Base-by-base conservation (phyloP, 2,888 invertebrate species). In the Nephrotoma flavescens region DNA sequence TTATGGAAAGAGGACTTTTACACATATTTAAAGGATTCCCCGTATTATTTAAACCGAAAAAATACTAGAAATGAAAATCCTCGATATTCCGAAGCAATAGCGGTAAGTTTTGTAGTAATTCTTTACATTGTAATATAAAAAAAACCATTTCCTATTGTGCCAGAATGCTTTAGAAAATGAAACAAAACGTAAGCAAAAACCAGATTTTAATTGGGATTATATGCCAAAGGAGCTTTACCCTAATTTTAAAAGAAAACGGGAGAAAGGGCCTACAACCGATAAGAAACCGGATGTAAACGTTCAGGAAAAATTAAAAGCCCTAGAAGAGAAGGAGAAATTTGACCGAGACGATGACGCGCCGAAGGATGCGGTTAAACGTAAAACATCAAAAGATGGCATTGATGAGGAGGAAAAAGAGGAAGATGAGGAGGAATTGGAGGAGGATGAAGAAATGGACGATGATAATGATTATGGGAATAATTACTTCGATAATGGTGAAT, bases 401-500 rank as follows among this genome's bases (percentile, higher is more conserved):
- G 41, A 85, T 9, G 91, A 91, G 2, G 89, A 90, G 9, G 90
- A 91, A 4, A 89, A 89, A 41, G 89, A 89, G 42, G 90, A 86
- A 15, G 57, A 85, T 83, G 42, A 85, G 11, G 57, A 87, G 88
- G 88, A 89, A 89, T 42, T 89, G 89, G 83, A 90, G 89, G 90
- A 89, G 7, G 96, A 97, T 89, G 95, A 96, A 90, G 97, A 97
- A 91, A 95, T 96, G 93, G 97, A 97, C 90, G 96, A 96, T 89
- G 97, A 97, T 31, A 97, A 96, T 41, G 97, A 97, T 90, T 97
- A 97, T 90, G 96, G 95, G 0, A 96, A 96, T 89, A 96, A 95
- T 90, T 97, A 96, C 90, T 97, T 97, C 91, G 97, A 97, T 90
- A 96, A 97, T 91, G 97, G 97, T 0, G 97, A 97, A 91, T 95